Conservation (phyloP, 2,113 vertebrate species). For the Nymphicus hollandicus region DNA sequence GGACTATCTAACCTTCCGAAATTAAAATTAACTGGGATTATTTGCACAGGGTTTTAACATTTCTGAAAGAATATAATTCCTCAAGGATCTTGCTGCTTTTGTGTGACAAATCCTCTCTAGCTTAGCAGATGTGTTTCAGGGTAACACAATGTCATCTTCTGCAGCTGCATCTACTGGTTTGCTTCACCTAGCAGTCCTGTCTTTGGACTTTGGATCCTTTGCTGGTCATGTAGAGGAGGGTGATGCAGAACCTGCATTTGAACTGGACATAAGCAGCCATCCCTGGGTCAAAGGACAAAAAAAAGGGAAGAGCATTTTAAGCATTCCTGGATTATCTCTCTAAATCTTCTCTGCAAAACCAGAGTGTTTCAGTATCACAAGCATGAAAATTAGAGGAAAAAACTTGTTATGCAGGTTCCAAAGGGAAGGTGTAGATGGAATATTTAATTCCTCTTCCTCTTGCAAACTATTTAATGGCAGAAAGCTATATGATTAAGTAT, state of each 20-base stretch:
- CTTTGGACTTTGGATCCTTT: not conserved
- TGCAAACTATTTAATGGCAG: not conserved
- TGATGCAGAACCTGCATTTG: not conserved
- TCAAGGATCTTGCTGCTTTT: constrained; percentile 9
- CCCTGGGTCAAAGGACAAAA: not conserved
- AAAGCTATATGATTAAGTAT: not conserved
- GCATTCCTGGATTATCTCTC: not conserved
- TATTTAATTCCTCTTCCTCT: not conserved
- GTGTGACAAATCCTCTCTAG: not conserved
- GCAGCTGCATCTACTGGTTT: not conserved
- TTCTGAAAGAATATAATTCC: not conserved
- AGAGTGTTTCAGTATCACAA: not conserved
- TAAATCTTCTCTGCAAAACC: not conserved
- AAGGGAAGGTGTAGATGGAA: not conserved
- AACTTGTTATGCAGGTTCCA: not conserved
- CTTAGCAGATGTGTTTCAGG: not conserved
- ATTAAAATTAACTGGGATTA: constrained; percentile 58
- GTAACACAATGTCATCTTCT: not conserved
- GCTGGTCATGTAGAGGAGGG: not conserved
- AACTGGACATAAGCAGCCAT: not conserved
- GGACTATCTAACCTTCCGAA: constrained; percentile 45
- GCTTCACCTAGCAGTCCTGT: not conserved
- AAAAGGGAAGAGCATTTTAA: not conserved
- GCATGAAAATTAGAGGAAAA: not conserved
- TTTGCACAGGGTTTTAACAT: not conserved